Percentiles rank a stretch among this genome's conserved stretches.
Evolutionary conservation across 2,888 invertebrate genomes (phyloP).

Genomic region (Hecatera dysodea): DNA sequence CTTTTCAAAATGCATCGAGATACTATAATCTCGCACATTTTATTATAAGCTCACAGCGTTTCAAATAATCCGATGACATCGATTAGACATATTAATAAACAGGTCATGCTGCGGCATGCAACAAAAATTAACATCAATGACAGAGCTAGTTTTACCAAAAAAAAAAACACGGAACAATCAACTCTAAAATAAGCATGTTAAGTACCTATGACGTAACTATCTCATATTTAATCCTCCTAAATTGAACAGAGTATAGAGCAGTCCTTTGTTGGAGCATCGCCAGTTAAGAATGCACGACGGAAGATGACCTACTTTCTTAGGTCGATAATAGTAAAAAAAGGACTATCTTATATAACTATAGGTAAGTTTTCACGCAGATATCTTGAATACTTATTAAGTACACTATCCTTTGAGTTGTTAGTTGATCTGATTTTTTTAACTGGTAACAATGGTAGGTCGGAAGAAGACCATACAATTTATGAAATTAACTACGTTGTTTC

Average conservation of each 20-base stretch:
- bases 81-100: not conserved
- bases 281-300: conserved; percentile 1
- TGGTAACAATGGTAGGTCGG: not conserved
- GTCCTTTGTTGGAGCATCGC: conserved; percentile 24
- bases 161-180: not conserved
- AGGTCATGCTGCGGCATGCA: conserved; percentile 4
- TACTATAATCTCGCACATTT: not conserved
- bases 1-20: not conserved
- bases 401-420: too few relatives aligned
- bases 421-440: too few relatives aligned
- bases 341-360: too few relatives aligned
- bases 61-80: not conserved
- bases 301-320: conserved; percentile 29
- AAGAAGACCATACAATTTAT: too few relatives aligned
- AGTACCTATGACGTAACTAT: not conserved
- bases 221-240: not conserved
- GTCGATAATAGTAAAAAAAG: not conserved
- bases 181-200: not conserved
- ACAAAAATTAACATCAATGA: not conserved
- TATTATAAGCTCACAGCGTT: not conserved
- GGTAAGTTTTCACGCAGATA: not conserved
- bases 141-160: not conserved
- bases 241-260: not conserved
- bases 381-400: not conserved
- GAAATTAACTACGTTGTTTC: too few relatives aligned